Conservation (phyloP, 2,797 vertebrate genomes). For the Pipistrellus nathusii region DNA sequence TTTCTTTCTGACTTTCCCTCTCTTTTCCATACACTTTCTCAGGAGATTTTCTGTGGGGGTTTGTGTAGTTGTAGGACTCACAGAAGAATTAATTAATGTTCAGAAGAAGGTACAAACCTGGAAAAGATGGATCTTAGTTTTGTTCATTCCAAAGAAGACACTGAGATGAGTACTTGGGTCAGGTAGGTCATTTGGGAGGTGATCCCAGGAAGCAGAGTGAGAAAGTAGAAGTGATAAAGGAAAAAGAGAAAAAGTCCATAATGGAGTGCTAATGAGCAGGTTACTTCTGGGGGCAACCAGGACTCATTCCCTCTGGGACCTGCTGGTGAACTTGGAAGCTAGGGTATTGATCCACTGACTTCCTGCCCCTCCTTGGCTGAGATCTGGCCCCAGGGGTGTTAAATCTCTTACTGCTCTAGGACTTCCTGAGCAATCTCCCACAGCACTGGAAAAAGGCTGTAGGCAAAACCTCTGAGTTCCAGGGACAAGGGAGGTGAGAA, state of each 20-base stretch:
- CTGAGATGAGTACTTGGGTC: conserved; percentile 30
- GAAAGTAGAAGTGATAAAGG: background rate
- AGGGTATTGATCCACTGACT: background rate
- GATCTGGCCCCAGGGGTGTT: background rate
- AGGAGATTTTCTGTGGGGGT: background rate
- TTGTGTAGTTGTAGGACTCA: background rate
- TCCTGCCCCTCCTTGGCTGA: background rate
- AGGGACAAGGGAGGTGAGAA: background rate
- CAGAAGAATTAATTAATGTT: conserved; percentile 29
- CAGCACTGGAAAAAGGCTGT: background rate
- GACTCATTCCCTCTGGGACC: background rate
- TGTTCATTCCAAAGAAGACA: background rate
- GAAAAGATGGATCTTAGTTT: background rate
- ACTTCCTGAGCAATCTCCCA: background rate
- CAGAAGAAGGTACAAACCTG: background rate
- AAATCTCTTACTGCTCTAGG: background rate
- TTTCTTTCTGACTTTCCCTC: no score
- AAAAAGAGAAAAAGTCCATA: background rate
- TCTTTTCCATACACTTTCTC: background rate
- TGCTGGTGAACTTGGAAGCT: background rate
- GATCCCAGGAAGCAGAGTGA: background rate
- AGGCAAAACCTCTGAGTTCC: background rate
- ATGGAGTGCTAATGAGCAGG: background rate
- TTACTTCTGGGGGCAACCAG: background rate
- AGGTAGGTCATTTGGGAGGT: background rate